Evolutionary conservation across 1,140 invertebrate genomes (phyloP).

Genomic region (Calliphora vicina): DNA sequence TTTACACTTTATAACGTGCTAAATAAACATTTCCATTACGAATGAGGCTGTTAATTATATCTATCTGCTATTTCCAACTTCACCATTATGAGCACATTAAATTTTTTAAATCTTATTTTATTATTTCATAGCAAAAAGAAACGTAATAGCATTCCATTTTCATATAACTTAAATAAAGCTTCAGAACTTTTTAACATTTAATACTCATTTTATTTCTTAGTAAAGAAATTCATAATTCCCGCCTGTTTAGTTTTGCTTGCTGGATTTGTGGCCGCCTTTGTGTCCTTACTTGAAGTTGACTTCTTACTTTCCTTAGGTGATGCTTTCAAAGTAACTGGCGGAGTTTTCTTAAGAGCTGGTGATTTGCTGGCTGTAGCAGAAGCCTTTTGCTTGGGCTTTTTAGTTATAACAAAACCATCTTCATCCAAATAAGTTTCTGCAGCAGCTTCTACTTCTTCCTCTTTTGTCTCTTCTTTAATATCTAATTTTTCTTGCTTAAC

Average conservation of each 20-base stretch:
- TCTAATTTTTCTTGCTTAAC: slow-evolving; percentile 42
- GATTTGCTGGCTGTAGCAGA: slow-evolving; percentile 37
- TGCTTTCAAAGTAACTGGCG: not conserved
- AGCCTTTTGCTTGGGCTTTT: slow-evolving; percentile 43
- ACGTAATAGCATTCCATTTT: no score
- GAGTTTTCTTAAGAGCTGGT: slow-evolving; percentile 31
- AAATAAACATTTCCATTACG: no score
- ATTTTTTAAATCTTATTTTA: not conserved
- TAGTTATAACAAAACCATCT: slow-evolving; percentile 58
- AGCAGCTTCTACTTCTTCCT: slow-evolving; percentile 31
- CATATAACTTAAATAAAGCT: no score
- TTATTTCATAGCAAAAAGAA: not conserved
- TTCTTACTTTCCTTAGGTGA: slow-evolving; percentile 6
- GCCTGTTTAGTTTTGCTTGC: slow-evolving; percentile 52
- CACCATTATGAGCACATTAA: no score
- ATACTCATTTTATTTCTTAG: slow-evolving; percentile 47
- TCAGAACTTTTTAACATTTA: no score
- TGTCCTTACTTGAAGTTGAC: slow-evolving; percentile 38
- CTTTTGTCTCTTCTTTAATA: slow-evolving; percentile 37
- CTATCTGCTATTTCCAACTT: no score
- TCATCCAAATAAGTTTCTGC: slow-evolving; percentile 58
- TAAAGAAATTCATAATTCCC: slow-evolving; percentile 57
- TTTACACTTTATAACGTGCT: no score
- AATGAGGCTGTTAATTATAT: not conserved
- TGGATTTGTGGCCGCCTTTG: slow-evolving; percentile 21